phyloP scores from a whole-genome alignment of 2,113 vertebrate species.

The Oceanites oceanicus region DNA sequence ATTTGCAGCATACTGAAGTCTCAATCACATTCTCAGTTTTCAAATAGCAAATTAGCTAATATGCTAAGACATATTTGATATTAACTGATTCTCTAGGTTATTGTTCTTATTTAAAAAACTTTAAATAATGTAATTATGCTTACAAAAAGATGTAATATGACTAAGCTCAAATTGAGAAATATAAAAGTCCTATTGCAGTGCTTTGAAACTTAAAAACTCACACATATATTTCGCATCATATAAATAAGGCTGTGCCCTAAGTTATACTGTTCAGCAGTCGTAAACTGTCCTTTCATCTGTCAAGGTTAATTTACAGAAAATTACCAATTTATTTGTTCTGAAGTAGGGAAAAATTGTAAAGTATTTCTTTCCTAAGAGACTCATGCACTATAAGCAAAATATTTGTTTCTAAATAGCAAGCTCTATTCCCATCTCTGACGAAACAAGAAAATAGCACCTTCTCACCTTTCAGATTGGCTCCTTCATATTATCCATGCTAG shows the following conservation, averaged over 20 bases:
- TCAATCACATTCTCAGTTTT: background rate
- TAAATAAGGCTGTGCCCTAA: background rate
- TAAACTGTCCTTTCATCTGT: background rate
- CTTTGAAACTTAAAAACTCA: background rate
- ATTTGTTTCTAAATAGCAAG: constrained; percentile 38
- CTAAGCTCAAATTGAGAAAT: background rate
- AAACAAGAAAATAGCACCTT: constrained; percentile 42
- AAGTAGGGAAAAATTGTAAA: background rate
- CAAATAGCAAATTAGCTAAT: background rate
- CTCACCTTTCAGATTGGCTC: constrained; percentile 54
- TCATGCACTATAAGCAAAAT: background rate
- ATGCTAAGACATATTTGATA: background rate
- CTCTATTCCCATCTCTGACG: constrained; percentile 9
- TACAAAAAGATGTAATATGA: background rate
- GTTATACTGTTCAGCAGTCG: background rate
- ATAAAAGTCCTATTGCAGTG: background rate
- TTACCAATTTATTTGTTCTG: background rate
- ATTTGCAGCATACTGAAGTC: background rate
- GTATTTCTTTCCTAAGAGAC: background rate
- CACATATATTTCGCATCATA: background rate
- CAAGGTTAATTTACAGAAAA: constrained; percentile 3
- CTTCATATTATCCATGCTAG: constrained; percentile 67
- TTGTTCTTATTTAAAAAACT: background rate
- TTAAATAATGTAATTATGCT: background rate
- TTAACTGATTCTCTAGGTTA: background rate